Evolutionary conservation across 2,888 invertebrate genomes (phyloP).

Genomic region (Andrena hattorfiana): DNA sequence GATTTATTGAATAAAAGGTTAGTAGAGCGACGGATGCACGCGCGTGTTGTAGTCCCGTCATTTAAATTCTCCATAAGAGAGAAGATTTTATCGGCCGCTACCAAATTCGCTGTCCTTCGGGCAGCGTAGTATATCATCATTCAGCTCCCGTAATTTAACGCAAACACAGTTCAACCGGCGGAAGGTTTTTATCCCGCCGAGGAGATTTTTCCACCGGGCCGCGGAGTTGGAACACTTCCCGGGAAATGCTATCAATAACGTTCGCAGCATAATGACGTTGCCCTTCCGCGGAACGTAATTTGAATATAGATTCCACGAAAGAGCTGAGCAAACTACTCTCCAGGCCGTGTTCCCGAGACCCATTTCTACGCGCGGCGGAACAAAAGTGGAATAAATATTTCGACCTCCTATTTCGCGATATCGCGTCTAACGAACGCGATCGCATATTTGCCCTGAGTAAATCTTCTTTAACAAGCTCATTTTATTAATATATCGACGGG

Average conservation of each 20-base stretch:
- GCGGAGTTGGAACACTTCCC: constrained; percentile 20
- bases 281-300: constrained; percentile 17
- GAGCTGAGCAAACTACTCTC: background rate
- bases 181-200: background rate
- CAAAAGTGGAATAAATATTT: background rate
- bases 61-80: too few species aligned
- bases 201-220: background rate
- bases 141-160: constrained; percentile 8
- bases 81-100: background rate
- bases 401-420: background rate
- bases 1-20: too few species aligned
- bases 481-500: too few species aligned
- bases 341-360: background rate
- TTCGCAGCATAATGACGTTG: constrained; percentile 23
- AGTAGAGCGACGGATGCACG: too few species aligned
- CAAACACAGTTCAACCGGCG: constrained; percentile 12
- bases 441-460: too few species aligned
- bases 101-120: background rate
- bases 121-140: background rate
- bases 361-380: background rate
- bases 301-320: constrained; percentile 34
- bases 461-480: too few species aligned
- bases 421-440: background rate
- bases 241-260: constrained; percentile 16
- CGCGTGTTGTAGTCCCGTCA: too few species aligned